Conservation (phyloP, 2,888 invertebrate genomes). For the Cotesia congregata region DNA sequence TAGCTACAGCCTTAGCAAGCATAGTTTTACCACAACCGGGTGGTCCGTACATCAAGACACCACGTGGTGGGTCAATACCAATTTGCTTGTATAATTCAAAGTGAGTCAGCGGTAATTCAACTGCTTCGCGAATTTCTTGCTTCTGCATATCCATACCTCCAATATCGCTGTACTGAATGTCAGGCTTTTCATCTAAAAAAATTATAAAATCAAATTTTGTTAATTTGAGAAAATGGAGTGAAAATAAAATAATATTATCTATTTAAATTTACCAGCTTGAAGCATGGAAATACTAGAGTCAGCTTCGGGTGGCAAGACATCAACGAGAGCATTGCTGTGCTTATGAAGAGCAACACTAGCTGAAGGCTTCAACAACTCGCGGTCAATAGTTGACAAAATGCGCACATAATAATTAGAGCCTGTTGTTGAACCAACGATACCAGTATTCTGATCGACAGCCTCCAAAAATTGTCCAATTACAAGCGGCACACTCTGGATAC, state of each 20-base stretch:
- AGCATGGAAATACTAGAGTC: slow-evolving; percentile 99
- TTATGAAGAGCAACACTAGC: slow-evolving; percentile 99
- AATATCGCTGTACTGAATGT: slow-evolving; percentile 96
- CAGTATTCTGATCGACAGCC: slow-evolving; percentile 99
- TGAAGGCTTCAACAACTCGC: slow-evolving; percentile 96
- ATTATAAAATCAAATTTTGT: slow-evolving; percentile 24
- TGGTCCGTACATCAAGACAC: slow-evolving; percentile 99
- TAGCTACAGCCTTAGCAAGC: slow-evolving; percentile 98
- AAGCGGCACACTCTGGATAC: slow-evolving; percentile 98
- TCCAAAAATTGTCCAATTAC: slow-evolving; percentile 99
- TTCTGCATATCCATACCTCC: slow-evolving; percentile 99
- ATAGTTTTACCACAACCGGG: slow-evolving; percentile 99
- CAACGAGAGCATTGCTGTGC: slow-evolving; percentile 99
- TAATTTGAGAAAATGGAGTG: background rate
- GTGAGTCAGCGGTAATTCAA: slow-evolving; percentile 97
- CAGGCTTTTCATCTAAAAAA: slow-evolving; percentile 92
- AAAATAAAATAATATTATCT: slow-evolving; percentile 13
- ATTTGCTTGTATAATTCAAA: slow-evolving; percentile 98
- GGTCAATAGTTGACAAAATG: slow-evolving; percentile 97
- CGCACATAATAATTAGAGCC: slow-evolving; percentile 99
- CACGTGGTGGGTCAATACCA: slow-evolving; percentile 98
- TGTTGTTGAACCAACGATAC: slow-evolving; percentile 98
- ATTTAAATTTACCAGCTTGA: slow-evolving; percentile 78
- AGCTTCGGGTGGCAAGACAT: slow-evolving; percentile 98
- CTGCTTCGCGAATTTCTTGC: slow-evolving; percentile 98